These are phyloP conservation scores for Salmo trutta DNA, from an alignment of 2,797 vertebrate genomes.

Conservation along the genomic window DNA sequence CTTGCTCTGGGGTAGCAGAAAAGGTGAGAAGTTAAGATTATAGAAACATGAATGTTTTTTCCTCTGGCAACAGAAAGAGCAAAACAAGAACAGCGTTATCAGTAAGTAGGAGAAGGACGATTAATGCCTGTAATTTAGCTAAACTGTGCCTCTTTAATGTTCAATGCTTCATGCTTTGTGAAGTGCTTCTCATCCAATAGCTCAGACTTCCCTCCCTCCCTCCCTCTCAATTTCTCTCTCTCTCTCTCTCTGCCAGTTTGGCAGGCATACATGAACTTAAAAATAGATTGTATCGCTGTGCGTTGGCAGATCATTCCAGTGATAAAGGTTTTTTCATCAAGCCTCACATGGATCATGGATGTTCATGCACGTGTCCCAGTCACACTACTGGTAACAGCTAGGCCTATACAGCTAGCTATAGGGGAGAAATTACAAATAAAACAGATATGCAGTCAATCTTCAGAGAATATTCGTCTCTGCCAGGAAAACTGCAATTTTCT, in stretches of 20 bases:
- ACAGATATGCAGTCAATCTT: background rate
- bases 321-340: constrained; percentile 4
- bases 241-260: background rate
- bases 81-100: background rate
- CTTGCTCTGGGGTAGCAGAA: background rate
- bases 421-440: background rate
- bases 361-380: background rate
- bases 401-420: background rate
- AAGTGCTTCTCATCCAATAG: background rate
- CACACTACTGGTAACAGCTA: background rate
- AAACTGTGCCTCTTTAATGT: background rate
- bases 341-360: constrained; percentile 10
- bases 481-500: background rate
- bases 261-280: constrained; percentile 14
- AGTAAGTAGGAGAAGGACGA: background rate
- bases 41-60: background rate
- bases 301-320: constrained; percentile 8
- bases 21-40: background rate
- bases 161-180: constrained; percentile 9
- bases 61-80: background rate
- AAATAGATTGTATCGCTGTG: constrained; percentile 7
- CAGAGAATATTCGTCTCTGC: background rate
- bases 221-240: no score
- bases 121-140: constrained; percentile 5
- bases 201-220: no score